Evolutionary conservation across 2,113 vertebrate genomes (phyloP), one percentile per base, ranked within the genome.

Genomic region (Melanerpes formicivorus): DNA sequence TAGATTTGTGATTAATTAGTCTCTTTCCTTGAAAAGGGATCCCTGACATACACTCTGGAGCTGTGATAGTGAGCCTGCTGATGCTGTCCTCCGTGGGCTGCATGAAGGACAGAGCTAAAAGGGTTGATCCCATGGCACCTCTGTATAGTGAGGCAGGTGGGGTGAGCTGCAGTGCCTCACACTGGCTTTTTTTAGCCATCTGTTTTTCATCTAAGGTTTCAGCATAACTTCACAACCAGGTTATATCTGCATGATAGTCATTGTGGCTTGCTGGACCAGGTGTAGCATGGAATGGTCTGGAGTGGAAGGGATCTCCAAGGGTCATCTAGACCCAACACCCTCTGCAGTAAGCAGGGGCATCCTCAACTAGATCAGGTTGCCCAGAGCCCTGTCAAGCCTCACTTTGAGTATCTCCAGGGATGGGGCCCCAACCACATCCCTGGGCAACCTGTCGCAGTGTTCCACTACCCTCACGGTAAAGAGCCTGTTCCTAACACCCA

Each of bases 141-240:
- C 1, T 0, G 1, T 9, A 21, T 9, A 4, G 18, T 8, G n/a
- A 19, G 40, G 44, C 59, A 37, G 3, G 3, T 2, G 12, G 65
- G 25, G 30, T 58, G 58, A 71, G 13, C 69, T 80, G 80, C 34
- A 56, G 64, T 42, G 30, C n/a, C 15, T 8, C 4, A 30, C 64
- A 18, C 58, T 75, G 32, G 42, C 30, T 75, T 64, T 1, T 42
- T 81, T n/a, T 3, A 11, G 19, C 48, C 21, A 3, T 54, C 91
- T 94, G 69, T 80, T 72, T 90, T 76, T 86, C 88, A 29, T 9
- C 72, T 87, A 60, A 80, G 30, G 89, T 95, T 90, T 94, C 92
- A 87, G 73, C 14, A 15, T 92, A 55, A 88, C 70, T 92, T 84
- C 54, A 77, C 89, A 84, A 89, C 60, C 80, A 92, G 50, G 66